Percentiles rank a stretch among this genome's conserved stretches.
Conservation (phyloP, 2,888 invertebrate species). For the Drosophila nigritarsus region DNA sequence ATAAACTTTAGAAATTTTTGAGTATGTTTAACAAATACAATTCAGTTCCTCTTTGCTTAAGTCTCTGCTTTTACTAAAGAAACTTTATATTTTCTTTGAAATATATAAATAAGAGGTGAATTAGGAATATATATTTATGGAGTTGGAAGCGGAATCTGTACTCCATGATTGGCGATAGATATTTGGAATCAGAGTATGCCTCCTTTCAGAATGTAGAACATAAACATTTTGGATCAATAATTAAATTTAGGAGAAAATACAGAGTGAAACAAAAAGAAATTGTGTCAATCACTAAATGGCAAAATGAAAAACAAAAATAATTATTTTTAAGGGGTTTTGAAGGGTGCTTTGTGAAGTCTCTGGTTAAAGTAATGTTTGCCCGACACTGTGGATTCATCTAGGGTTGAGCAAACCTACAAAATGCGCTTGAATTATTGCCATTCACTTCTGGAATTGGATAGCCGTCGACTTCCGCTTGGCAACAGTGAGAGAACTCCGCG, state of each 20-base stretch:
- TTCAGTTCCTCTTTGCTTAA: neutral
- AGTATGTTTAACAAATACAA: neutral
- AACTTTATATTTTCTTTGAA: neutral
- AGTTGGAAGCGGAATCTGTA: too few species aligned
- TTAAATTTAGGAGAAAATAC: neutral
- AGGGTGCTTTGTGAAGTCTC: neutral
- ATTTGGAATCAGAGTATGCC: neutral
- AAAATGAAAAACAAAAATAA: too few species aligned
- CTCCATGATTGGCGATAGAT: too few species aligned
- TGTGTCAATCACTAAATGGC: too few species aligned
- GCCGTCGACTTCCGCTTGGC: constrained; percentile 63
- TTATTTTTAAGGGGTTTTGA: too few species aligned
- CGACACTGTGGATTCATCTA: neutral
- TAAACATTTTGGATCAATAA: neutral
- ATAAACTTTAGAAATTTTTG: neutral
- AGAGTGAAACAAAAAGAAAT: neutral
- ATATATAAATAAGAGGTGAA: neutral
- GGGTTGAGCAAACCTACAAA: neutral
- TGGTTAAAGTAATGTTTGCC: neutral
- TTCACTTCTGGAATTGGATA: constrained; percentile 29
- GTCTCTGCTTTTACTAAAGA: neutral
- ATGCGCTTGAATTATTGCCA: constrained; percentile 29
- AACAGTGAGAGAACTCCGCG: constrained; percentile 47
- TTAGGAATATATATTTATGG: neutral
- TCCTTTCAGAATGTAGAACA: neutral